These are phyloP conservation scores for Aphelenchoides fujianensis DNA, from an alignment of 1,140 invertebrate genomes.

Conservation along the genomic window DNA sequence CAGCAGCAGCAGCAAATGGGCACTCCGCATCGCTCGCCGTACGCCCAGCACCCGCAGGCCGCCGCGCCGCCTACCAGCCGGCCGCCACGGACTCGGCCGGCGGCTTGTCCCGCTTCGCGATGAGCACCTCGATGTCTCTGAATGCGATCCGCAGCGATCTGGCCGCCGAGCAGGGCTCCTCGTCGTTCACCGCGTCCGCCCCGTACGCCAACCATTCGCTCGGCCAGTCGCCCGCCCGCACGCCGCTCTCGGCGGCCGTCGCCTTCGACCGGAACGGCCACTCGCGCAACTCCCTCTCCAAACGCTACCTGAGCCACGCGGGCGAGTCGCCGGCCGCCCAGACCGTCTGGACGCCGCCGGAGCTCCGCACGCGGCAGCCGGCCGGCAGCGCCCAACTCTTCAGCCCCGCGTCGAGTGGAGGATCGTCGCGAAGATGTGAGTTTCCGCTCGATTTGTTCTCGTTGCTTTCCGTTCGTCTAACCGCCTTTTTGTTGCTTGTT, in stretches of 20 bases:
- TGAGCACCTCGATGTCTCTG: conserved; percentile 45
- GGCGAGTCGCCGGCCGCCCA: neutral
- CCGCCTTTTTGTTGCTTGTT: neutral
- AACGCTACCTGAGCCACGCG: conserved; percentile 38
- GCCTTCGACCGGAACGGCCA: conserved; percentile 20
- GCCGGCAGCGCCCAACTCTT: neutral
- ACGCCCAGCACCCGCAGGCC: conserved; percentile 3
- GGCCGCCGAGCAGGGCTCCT: neutral
- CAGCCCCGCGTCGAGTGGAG: neutral
- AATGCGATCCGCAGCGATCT: conserved; percentile 34
- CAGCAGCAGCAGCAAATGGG: conserved; percentile 9
- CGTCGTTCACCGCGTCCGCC: neutral
- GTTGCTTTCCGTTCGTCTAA: conserved; percentile 8
- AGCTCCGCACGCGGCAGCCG: conserved; percentile 13
- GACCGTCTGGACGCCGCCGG: conserved; percentile 19
- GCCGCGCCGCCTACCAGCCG: conserved; percentile 15
- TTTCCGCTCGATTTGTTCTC: neutral
- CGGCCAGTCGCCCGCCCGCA: neutral
- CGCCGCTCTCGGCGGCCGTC: neutral
- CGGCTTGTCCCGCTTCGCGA: conserved; percentile 14
- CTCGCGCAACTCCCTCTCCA: conserved; percentile 35
- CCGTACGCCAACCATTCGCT: neutral
- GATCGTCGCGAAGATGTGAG: conserved; percentile 18
- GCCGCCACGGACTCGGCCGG: conserved; percentile 1
- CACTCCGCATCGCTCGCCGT: neutral